Conservation (phyloP, 2,888 invertebrate species). For the Cheilosia grossa region DNA sequence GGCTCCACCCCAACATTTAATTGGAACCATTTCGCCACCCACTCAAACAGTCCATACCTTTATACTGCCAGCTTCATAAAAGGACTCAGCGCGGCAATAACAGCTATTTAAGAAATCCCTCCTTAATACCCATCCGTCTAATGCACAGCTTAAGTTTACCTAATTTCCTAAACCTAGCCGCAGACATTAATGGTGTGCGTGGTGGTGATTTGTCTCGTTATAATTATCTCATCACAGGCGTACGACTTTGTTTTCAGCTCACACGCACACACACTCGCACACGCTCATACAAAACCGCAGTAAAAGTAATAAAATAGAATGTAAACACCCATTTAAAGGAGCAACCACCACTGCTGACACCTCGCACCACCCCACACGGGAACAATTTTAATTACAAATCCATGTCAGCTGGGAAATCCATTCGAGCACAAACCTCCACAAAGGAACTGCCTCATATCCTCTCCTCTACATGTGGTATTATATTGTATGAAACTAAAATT, state of each 20-base stretch:
- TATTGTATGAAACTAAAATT: constrained; percentile 16
- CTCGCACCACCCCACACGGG: constrained; percentile 34
- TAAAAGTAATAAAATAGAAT: constrained; percentile 33
- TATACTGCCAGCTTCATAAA: neutral
- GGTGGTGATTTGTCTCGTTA: neutral
- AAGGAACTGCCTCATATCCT: constrained; percentile 30
- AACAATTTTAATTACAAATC: constrained; percentile 70
- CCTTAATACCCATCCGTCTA: neutral
- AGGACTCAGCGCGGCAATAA: neutral
- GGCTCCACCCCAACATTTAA: too few relatives aligned
- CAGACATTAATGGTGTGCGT: neutral
- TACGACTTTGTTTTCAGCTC: neutral
- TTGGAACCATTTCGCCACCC: too few relatives aligned
- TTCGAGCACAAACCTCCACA: constrained; percentile 24
- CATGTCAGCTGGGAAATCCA: constrained; percentile 49
- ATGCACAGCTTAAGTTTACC: constrained; percentile 20
- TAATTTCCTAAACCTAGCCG: constrained; percentile 13
- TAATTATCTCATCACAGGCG: constrained; percentile 35
- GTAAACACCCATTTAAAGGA: constrained; percentile 56
- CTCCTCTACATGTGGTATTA: constrained; percentile 1
- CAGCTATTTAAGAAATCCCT: constrained; percentile 10
- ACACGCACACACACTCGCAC: neutral
- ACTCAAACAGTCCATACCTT: too few relatives aligned
- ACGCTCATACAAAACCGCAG: neutral
- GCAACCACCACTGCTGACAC: constrained; percentile 49